Percentiles rank a stretch among this genome's conserved stretches.
These are phyloP conservation scores for Vandiemenella viatica DNA, from an alignment of 2,888 invertebrate genomes.

Conservation along the genomic window DNA sequence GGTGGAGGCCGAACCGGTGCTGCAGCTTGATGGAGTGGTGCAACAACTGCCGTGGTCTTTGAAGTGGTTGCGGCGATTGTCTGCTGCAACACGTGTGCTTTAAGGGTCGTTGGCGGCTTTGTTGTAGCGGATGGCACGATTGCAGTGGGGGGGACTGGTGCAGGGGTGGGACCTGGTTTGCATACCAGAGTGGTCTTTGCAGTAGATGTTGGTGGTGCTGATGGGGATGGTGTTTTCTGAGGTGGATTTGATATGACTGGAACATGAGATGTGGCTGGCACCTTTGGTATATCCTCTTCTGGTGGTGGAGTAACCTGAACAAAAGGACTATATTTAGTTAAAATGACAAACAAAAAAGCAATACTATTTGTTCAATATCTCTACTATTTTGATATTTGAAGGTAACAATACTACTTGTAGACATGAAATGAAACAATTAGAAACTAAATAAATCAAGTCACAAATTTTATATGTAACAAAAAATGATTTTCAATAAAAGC, in stretches of 20 bases:
- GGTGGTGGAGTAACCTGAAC: slow-evolving; percentile 3
- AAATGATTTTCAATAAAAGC: too few relatives aligned
- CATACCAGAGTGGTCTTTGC: slow-evolving; percentile 17
- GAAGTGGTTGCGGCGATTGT: slow-evolving; percentile 15
- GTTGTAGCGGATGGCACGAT: slow-evolving; percentile 10
- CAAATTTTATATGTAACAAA: too few relatives aligned
- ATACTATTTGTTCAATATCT: too few relatives aligned
- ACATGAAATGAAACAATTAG: too few relatives aligned
- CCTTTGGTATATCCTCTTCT: slow-evolving; percentile 10
- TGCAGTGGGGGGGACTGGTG: not conserved
- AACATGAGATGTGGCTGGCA: slow-evolving; percentile 7
- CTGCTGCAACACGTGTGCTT: slow-evolving; percentile 18
- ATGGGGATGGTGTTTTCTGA: slow-evolving; percentile 7
- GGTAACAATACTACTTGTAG: too few relatives aligned
- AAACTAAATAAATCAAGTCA: too few relatives aligned
- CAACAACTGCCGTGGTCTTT: slow-evolving; percentile 28
- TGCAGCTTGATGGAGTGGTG: slow-evolving; percentile 31
- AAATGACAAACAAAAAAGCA: not conserved
- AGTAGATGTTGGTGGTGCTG: slow-evolving; percentile 19
- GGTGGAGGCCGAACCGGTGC: slow-evolving; percentile 33
- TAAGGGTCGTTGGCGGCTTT: slow-evolving; percentile 13
- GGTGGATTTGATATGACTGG: slow-evolving; percentile 11
- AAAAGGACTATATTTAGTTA: too few relatives aligned
- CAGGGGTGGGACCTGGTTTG: slow-evolving; percentile 6
- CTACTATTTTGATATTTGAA: too few relatives aligned